Conservation (phyloP, 2,888 invertebrate species). For the Macrosoma leucophasiata region DNA sequence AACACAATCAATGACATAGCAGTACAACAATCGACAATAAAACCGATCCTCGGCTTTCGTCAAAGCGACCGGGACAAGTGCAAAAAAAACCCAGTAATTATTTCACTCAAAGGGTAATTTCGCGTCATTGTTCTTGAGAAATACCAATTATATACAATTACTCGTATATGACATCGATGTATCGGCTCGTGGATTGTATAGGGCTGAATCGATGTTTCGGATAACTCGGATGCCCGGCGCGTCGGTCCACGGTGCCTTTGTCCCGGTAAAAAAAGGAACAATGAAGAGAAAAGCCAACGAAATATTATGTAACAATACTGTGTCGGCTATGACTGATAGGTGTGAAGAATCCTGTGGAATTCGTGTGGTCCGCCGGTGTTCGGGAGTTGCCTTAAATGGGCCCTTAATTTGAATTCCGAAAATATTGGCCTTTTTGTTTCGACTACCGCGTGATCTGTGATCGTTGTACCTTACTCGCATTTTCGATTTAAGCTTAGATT, state of each 20-base stretch:
- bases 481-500: too few species aligned
- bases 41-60: conserved; percentile 52
- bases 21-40: conserved; percentile 36
- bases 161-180: conserved; percentile 71
- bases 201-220: conserved; percentile 54
- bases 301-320: conserved; percentile 3
- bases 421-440: too few species aligned
- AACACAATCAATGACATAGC: too few species aligned
- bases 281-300: conserved; percentile 43
- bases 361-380: conserved; percentile 1
- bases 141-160: conserved; percentile 75
- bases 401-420: conserved; percentile 5
- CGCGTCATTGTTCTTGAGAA: conserved; percentile 72
- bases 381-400: conserved; percentile 8
- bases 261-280: conserved; percentile 54
- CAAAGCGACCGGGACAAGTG: conserved; percentile 50
- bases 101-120: conserved; percentile 70
- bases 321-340: conserved; percentile 35
- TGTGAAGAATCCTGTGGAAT: conserved; percentile 45
- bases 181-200: conserved; percentile 45
- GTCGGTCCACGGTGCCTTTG: conserved; percentile 30
- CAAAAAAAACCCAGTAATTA: conserved; percentile 64
- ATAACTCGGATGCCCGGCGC: conserved; percentile 50
- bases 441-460: too few species aligned
- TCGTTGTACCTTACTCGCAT: too few species aligned